Percentiles rank a stretch among this genome's conserved stretches.
Evolutionary conservation across 2,888 invertebrate species (phyloP).

Genomic region (Microctonus brassicae): DNA sequence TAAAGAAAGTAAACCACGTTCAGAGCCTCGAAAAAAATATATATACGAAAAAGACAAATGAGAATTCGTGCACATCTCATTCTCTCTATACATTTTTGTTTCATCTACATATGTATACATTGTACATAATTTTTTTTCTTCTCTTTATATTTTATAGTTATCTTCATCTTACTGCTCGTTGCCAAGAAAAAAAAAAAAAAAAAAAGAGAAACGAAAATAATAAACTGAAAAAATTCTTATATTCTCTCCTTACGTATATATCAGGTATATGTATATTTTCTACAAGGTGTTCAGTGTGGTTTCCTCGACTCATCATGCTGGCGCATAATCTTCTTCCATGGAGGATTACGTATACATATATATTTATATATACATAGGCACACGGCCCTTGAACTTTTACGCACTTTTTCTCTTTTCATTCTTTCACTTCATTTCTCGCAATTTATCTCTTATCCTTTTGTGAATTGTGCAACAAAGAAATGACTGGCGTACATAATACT

Average conservation of each 20-base stretch:
- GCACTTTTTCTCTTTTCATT: constrained; percentile 47
- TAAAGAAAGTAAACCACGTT: constrained; percentile 5
- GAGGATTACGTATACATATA: too few species aligned
- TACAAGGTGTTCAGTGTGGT: constrained; percentile 3
- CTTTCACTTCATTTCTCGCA: constrained; percentile 28
- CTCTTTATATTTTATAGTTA: constrained; percentile 19
- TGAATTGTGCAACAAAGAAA: constrained; percentile 43
- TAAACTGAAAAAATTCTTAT: not conserved
- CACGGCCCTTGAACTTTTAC: constrained; percentile 49
- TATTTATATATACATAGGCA: constrained; percentile 26
- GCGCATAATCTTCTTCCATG: constrained; percentile 18
- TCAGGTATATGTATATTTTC: not conserved
- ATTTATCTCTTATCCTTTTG: constrained; percentile 28
- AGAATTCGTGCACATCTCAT: constrained; percentile 43
- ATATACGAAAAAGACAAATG: constrained; percentile 54
- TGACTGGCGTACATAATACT: constrained; percentile 44
- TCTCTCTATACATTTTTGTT: constrained; percentile 33
- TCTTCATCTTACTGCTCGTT: constrained; percentile 31
- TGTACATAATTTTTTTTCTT: constrained; percentile 7
- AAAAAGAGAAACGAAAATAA: too few species aligned
- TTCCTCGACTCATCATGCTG: not conserved
- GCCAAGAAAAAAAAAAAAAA: not conserved
- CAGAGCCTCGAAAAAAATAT: constrained; percentile 20
- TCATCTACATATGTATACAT: not conserved
- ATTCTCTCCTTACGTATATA: constrained; percentile 13